Base-by-base conservation (phyloP, 2,797 vertebrate genomes). In the Champsocephalus esox region DNA sequence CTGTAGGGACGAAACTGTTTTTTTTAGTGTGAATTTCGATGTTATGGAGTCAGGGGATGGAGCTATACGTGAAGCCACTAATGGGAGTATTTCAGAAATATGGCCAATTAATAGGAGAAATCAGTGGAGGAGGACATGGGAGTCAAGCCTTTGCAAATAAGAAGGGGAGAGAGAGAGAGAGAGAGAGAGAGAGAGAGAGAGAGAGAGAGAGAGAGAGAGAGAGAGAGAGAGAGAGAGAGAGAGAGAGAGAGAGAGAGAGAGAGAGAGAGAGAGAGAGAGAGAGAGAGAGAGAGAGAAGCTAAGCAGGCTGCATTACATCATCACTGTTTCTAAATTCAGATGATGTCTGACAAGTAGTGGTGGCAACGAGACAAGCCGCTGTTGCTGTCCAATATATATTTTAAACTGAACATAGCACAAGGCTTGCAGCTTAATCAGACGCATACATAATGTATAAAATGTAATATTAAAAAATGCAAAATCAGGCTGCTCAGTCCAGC, bases 71-170 rank as follows among this genome's bases (percentile, higher is more conserved):
- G 48, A 61, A 19, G 11, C 13, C 56, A 24, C 49, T 66, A 46
- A 78, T 66, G 45, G 41, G 34, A 70, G 62, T 61, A 9, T 43
- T 19, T 71, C 14, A 59, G 56, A 66, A 65, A 75, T 34, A 57
- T 69, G 44, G 34, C 43, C 57, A 75, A 64, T 73, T 73, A 73
- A 75, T 34, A n/a, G 57, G 62, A 75, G 41, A 41, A 57, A 72
- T 77, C 50, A 63, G 19, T 19, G 21, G 61, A 60, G 44, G n/a
- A 24, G 4, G 17, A 24, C 41, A 16, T 16, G 12, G 1, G 28
- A 66, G 63, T 50, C 46, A 70, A 43, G 65, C 16, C 7, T 58
- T 41, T 70, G 21, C 41, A 17, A 43, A 9, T 70, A 12, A 57
- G 57, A 38, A 12, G 9, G n/a, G n/a, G n/a, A n/a, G n/a, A n/a